Conservation (phyloP, 2,888 invertebrate genomes). For the Mimachlamys varia region DNA sequence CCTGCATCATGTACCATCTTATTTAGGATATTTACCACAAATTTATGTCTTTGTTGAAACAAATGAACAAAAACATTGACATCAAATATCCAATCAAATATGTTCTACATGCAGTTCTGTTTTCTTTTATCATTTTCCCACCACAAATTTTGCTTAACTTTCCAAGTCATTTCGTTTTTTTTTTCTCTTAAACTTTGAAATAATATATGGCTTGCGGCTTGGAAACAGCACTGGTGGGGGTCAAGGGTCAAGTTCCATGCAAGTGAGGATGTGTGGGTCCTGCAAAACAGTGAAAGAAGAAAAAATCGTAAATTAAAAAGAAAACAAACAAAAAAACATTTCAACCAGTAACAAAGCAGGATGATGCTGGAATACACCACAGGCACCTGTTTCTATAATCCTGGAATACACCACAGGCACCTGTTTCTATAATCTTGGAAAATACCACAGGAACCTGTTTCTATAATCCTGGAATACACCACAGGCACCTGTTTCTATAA, state of each 20-base stretch:
- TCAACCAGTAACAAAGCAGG: neutral
- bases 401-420: neutral
- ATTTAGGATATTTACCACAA: neutral
- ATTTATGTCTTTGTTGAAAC: conserved; percentile 13
- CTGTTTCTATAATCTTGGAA: neutral
- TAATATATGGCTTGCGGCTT: conserved; percentile 26
- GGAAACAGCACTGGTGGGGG: conserved; percentile 34
- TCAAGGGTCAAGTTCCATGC: conserved; percentile 28
- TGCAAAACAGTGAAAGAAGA: conserved; percentile 31
- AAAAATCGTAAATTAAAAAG: neutral
- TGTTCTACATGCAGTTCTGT: neutral
- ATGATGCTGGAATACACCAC: neutral
- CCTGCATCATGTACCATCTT: neutral
- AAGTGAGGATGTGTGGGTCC: conserved; percentile 31
- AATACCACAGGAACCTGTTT: neutral
- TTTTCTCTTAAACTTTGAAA: conserved; percentile 23
- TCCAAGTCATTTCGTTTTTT: neutral
- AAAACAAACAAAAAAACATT: neutral
- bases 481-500: neutral
- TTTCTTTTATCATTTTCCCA: neutral
- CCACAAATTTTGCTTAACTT: neutral
- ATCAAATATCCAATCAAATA: neutral
- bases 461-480: neutral
- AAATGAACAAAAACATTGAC: neutral
- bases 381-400: neutral